Conservation (phyloP, 2,113 vertebrate genomes). For the Podarcis muralis region DNA sequence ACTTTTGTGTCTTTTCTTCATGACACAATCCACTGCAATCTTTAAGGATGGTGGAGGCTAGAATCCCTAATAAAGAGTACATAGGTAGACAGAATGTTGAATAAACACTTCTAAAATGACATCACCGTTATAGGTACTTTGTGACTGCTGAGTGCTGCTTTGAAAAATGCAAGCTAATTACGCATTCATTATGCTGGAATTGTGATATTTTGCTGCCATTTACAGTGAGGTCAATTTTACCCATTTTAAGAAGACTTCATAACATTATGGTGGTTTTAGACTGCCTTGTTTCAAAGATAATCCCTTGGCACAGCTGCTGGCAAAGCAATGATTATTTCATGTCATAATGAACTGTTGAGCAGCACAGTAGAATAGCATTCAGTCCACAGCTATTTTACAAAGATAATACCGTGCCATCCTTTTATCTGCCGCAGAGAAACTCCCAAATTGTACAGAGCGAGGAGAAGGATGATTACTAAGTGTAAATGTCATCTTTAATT, state of each 20-base stretch:
- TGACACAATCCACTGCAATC: not conserved
- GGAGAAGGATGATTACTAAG: not conserved
- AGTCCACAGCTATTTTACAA: slow-evolving; percentile 1
- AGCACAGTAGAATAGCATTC: not conserved
- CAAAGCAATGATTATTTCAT: slow-evolving; percentile 11
- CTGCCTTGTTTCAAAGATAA: slow-evolving; percentile 14
- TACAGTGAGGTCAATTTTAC: slow-evolving; percentile 13
- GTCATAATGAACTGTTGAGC: slow-evolving; percentile 14
- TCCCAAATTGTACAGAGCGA: not conserved
- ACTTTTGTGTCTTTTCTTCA: not conserved
- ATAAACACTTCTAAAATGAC: not conserved
- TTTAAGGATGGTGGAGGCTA: not conserved
- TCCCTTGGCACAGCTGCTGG: not conserved
- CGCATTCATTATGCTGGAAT: slow-evolving; percentile 2
- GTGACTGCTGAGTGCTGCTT: not conserved
- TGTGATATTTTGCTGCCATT: slow-evolving; percentile 7
- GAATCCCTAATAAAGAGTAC: not conserved
- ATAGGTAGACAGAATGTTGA: not conserved
- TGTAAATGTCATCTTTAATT: not conserved
- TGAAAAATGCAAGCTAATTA: slow-evolving; percentile 17
- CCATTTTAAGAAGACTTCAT: slow-evolving; percentile 13
- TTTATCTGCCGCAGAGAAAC: not conserved
- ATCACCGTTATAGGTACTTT: not conserved
- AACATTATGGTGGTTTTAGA: not conserved
- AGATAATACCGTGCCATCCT: not conserved